A percentile compares a stretch with the other conserved stretches of the same genome.
Evolutionary conservation across 1,140 invertebrate genomes (phyloP).

Genomic region (Drosophila littoralis): DNA sequence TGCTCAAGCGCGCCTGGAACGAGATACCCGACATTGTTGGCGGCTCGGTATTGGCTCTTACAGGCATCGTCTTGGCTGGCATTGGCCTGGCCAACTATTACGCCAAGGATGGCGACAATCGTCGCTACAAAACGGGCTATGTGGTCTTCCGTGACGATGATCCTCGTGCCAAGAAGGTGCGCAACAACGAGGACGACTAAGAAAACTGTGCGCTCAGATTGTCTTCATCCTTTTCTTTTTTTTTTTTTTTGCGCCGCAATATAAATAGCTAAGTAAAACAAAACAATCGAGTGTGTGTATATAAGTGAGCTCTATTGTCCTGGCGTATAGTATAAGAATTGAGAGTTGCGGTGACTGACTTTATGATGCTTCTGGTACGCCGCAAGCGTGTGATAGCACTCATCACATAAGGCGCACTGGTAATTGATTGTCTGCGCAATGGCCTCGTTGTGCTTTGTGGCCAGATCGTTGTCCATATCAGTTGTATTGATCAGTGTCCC

Average conservation of each 20-base stretch:
- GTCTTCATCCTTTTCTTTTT: constrained; percentile 8
- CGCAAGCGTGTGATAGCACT: constrained; percentile 16
- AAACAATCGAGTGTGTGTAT: constrained; percentile 25
- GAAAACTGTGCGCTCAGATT: constrained; percentile 36
- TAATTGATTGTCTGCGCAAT: background rate
- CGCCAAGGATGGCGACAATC: constrained; percentile 87
- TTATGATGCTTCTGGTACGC: constrained; percentile 37
- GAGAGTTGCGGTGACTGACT: constrained; percentile 18
- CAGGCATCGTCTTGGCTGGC: constrained; percentile 85
- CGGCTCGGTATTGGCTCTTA: constrained; percentile 85
- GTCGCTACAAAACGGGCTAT: constrained; percentile 86
- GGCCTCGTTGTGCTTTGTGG: background rate
- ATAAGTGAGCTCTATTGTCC: constrained; percentile 7
- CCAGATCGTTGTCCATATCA: background rate
- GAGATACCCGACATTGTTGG: constrained; percentile 89
- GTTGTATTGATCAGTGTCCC: background rate
- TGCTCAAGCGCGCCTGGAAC: constrained; percentile 86
- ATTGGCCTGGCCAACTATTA: constrained; percentile 86
- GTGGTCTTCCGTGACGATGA: constrained; percentile 88
- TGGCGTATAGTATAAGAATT: constrained; percentile 18
- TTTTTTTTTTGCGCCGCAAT: constrained; percentile 26
- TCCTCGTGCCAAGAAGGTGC: constrained; percentile 85
- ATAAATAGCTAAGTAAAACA: constrained; percentile 68
- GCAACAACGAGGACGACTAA: constrained; percentile 81
- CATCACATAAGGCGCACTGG: constrained; percentile 24